Conservation (phyloP, 2,888 invertebrate genomes). For the Terebella lapidaria region DNA sequence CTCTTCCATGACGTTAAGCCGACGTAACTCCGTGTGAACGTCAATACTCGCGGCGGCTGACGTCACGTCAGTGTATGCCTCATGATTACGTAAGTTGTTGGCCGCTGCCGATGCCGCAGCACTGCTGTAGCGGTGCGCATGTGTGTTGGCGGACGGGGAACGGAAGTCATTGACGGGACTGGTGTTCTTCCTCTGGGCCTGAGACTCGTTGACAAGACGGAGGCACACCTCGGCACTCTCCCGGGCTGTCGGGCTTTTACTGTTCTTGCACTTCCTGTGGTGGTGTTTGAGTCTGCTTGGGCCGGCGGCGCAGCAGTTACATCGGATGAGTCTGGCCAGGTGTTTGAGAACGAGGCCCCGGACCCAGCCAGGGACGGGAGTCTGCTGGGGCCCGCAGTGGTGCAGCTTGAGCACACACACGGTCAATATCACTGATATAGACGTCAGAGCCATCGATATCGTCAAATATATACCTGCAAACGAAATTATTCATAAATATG, state of each 20-base stretch:
- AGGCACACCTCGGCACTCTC: constrained; percentile 20
- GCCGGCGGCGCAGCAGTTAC: neutral
- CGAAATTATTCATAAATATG: too few relatives aligned
- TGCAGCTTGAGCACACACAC: constrained; percentile 30
- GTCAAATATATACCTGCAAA: constrained; percentile 35
- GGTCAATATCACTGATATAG: constrained; percentile 29
- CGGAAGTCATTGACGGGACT: neutral
- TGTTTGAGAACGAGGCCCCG: constrained; percentile 18
- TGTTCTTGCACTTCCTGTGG: neutral
- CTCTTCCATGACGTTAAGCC: constrained; percentile 32
- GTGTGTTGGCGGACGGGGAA: too few relatives aligned
- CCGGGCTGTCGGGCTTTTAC: constrained; percentile 2
- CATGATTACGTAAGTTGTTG: neutral
- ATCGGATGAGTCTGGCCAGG: constrained; percentile 21
- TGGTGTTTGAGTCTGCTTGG: neutral
- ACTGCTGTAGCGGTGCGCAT: neutral
- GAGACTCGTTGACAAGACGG: constrained; percentile 18
- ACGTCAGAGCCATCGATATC: constrained; percentile 31
- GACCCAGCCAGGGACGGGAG: constrained; percentile 28
- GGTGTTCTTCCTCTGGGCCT: neutral
- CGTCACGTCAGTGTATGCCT: neutral
- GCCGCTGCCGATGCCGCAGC: neutral
- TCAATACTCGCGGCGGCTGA: constrained; percentile 12
- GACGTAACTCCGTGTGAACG: constrained; percentile 12
- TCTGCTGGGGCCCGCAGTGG: constrained; percentile 27